phyloP scores from a whole-genome alignment of 1,140 invertebrate genomes.

The Orchestia grillus region DNA sequence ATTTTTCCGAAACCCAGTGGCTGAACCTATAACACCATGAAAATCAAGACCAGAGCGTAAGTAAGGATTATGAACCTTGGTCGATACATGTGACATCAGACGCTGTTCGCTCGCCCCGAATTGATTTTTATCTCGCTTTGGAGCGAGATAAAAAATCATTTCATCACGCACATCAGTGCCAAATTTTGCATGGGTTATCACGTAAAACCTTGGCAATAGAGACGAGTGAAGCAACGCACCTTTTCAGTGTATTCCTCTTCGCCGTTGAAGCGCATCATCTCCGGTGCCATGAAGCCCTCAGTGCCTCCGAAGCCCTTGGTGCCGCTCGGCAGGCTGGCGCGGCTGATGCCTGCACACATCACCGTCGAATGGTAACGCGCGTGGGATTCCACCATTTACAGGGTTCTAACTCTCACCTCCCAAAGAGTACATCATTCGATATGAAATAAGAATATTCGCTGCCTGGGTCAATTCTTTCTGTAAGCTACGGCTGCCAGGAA shows the following conservation, averaged over 20 bases:
- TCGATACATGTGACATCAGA: too few relatives aligned
- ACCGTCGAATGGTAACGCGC: slow-evolving; percentile 39
- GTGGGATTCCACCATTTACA: background rate
- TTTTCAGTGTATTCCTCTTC: slow-evolving; percentile 99
- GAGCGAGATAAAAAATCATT: background rate
- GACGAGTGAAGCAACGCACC: slow-evolving; percentile 71
- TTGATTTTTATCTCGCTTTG: background rate
- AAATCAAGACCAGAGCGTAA: too few relatives aligned
- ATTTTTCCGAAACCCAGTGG: too few relatives aligned
- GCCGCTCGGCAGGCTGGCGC: slow-evolving; percentile 87
- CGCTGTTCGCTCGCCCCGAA: too few relatives aligned
- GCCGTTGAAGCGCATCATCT: slow-evolving; percentile 97
- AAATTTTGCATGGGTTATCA: background rate
- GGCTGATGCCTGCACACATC: slow-evolving; percentile 80
- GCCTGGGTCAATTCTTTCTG: background rate
- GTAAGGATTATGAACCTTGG: too few relatives aligned
- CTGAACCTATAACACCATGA: too few relatives aligned
- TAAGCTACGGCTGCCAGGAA: background rate
- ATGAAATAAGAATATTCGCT: background rate
- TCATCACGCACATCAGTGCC: background rate
- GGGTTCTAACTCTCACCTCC: background rate
- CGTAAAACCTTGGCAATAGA: background rate
- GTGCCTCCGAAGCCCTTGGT: slow-evolving; percentile 98
- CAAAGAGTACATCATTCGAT: background rate
- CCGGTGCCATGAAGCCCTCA: slow-evolving; percentile 98